Percentiles rank a stretch among this genome's conserved stretches.
Conservation (phyloP, 1,140 invertebrate genomes). For the Palaemon carinicauda region DNA sequence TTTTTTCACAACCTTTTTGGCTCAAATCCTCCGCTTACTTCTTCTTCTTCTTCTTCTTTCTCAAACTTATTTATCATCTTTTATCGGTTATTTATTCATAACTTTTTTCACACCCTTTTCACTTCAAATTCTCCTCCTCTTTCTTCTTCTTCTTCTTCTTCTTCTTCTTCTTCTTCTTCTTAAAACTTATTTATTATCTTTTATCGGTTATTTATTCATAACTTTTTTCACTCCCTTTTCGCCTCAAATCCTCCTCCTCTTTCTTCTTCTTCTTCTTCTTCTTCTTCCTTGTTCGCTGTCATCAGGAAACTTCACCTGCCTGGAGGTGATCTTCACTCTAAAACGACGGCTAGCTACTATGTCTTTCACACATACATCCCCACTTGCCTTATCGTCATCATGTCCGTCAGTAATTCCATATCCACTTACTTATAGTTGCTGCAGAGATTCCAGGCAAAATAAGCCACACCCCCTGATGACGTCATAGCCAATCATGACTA, state of each 20-base stretch:
- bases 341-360: constrained; percentile 38
- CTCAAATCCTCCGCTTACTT: background rate
- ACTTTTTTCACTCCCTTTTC: background rate
- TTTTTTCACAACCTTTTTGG: background rate
- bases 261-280: background rate
- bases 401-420: constrained; percentile 6
- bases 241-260: background rate
- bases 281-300: too few species aligned
- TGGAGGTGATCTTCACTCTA: constrained; percentile 36
- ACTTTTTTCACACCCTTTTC: background rate
- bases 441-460: too few species aligned
- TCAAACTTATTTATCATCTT: too few species aligned
- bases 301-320: constrained; percentile 39
- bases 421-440: too few species aligned
- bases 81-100: background rate
- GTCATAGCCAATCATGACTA: too few species aligned
- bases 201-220: background rate
- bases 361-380: constrained; percentile 48
- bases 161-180: background rate
- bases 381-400: constrained; percentile 44
- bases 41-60: background rate
- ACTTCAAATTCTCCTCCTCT: background rate
- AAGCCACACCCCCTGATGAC: too few species aligned
- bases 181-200: too few species aligned
- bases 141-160: background rate